phyloP scores from a whole-genome alignment of 2,113 vertebrate genomes.

The Rhinichthys klamathensis region DNA sequence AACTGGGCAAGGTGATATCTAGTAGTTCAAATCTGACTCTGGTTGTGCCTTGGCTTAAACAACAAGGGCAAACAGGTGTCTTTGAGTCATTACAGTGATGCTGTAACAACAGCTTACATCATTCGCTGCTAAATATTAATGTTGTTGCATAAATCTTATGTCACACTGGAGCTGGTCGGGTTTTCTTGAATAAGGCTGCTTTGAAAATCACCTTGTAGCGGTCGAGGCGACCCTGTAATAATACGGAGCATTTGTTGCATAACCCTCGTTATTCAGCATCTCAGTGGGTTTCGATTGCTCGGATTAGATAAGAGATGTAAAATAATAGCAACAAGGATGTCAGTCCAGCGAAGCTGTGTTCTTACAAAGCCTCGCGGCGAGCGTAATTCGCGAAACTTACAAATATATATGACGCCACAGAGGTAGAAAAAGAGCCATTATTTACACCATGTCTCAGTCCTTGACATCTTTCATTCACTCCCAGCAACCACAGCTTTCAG shows the following conservation, averaged over 20 bases:
- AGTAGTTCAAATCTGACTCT: not conserved
- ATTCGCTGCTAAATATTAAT: not conserved
- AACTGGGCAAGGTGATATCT: no score
- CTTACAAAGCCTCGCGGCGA: not conserved
- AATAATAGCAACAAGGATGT: conserved; percentile 33
- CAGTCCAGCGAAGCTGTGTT: not conserved
- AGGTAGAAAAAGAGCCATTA: conserved; percentile 52
- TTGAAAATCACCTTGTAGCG: not conserved
- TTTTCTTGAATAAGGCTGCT: not conserved
- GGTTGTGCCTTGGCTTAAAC: not conserved
- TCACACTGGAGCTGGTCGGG: not conserved
- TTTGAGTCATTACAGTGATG: not conserved
- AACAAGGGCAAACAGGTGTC: not conserved
- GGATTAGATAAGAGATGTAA: conserved; percentile 3
- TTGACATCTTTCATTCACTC: conserved; percentile 57
- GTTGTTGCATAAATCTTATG: not conserved
- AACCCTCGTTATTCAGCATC: conserved; percentile 2
- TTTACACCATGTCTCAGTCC: conserved; percentile 49
- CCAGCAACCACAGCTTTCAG: conserved; percentile 52
- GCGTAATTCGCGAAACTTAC: not conserved
- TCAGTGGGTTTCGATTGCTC: not conserved
- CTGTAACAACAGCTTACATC: conserved; percentile 5
- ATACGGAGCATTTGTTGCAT: not conserved
- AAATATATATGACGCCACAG: conserved; percentile 18
- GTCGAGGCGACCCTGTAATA: not conserved